Evolutionary conservation across 2,797 vertebrate genomes (phyloP), one percentile per base, ranked within the genome.

Genomic region (Pseudochirops corinnae): DNA sequence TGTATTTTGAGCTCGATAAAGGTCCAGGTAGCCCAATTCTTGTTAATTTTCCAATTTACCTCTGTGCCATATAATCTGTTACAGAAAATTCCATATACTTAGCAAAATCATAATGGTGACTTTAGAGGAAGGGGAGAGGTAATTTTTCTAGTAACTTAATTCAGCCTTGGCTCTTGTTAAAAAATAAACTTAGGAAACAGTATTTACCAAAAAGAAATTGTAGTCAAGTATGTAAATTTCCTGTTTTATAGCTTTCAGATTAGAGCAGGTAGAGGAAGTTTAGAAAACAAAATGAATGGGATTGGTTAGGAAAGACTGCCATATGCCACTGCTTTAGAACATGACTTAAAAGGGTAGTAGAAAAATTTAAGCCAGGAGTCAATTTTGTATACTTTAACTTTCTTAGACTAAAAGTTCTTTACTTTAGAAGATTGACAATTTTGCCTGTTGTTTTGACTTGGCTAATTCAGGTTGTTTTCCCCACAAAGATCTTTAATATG

Each of bases 21-120:
- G 60, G 95, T 96, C 92, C 93, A 95, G 92, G 60, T 53, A 56
- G 93, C 55, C 91, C 58, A 91, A 87, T 94, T 95, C 93, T 53
- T 93, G 31, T 82, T 93, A 53, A 33, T 93, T 96, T 94, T 91
- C 53, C 53, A 93, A n/a, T 93, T 97, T 29, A 96, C 52, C 12
- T 92, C 67, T 56, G 92, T 97, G 95, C 96, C 97, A 95, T 97
- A 93, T 92, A 92, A 74, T 90, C 92, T 87, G 95, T 97, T 96
- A 97, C 56, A 96, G 93, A 87, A 97, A 95, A 95, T 96, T 50
- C 39, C 39, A 87, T 0, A 31, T 95, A 92, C 39, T 67, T 93
- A 94, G 82, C 90, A 96, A 93, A 96, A 50, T 6, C 39, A 16
- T 87, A 46, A 50, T 26, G 21, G 39, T 87, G 74, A 5, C 39